A percentile compares a stretch with the other conserved stretches of the same genome.
Conservation (phyloP, 2,797 vertebrate species). For the Oreonectes daqikongensis region DNA sequence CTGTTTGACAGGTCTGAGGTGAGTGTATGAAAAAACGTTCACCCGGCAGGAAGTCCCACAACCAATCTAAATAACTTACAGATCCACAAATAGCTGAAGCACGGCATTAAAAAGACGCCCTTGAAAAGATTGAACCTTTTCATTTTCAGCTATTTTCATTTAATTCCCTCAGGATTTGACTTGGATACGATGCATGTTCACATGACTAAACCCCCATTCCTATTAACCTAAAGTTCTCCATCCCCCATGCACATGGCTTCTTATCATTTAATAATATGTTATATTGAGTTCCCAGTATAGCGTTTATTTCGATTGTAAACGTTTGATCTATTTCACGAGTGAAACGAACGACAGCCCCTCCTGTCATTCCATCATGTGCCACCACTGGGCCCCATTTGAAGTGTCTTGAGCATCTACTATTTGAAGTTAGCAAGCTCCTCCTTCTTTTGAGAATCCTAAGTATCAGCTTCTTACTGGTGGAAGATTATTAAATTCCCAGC, state of each 20-base stretch:
- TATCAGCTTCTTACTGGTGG: slow-evolving; percentile 48
- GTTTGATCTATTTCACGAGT: neutral
- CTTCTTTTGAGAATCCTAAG: slow-evolving; percentile 37
- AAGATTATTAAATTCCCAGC: slow-evolving; percentile 45
- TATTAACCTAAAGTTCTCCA: neutral
- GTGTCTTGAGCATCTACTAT: slow-evolving; percentile 29
- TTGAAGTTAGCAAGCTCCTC: slow-evolving; percentile 48
- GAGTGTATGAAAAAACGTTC: slow-evolving; percentile 43
- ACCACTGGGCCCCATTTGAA: slow-evolving; percentile 24
- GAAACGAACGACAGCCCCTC: neutral
- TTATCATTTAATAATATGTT: neutral
- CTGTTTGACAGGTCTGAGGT: slow-evolving; percentile 56
- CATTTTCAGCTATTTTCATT: no score
- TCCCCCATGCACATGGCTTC: neutral
- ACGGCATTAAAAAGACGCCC: neutral
- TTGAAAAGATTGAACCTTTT: neutral
- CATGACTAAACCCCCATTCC: neutral
- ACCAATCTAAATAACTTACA: slow-evolving; percentile 12
- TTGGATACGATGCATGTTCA: neutral
- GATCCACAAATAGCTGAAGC: neutral
- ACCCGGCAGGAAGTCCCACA: slow-evolving; percentile 28
- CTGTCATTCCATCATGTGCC: slow-evolving; percentile 31
- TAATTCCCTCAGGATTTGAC: neutral
- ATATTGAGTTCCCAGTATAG: neutral
- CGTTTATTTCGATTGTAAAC: neutral